Evolutionary conservation across 2,888 invertebrate species (phyloP).

Genomic region (Imbricaverruca yamaguchii): DNA sequence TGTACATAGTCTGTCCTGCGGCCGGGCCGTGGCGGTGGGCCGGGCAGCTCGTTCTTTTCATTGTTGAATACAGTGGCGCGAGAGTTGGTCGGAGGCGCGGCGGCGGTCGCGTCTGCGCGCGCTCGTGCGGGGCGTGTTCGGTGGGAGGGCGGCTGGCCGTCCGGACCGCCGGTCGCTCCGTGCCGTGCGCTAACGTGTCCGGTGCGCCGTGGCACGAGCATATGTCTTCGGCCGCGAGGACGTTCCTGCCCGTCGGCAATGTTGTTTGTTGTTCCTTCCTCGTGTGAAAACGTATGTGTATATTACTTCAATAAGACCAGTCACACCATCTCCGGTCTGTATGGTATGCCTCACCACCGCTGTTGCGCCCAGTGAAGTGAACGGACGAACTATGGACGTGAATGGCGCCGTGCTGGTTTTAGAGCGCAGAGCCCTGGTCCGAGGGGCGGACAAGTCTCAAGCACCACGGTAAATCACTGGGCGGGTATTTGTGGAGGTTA

Average conservation of each 20-base stretch:
- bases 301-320: constrained; percentile 18
- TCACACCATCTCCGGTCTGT: background rate
- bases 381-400: no score
- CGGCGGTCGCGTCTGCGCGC: background rate
- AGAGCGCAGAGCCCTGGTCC: no score
- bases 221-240: background rate
- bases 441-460: no score
- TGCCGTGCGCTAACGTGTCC: background rate
- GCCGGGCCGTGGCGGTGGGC: no score
- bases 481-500: no score
- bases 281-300: constrained; percentile 9
- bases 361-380: no score
- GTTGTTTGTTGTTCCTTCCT: constrained; percentile 1
- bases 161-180: background rate
- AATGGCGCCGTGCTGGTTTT: no score
- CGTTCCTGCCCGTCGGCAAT: background rate
- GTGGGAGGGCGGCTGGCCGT: background rate
- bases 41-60: no score
- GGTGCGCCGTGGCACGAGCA: background rate
- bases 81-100: background rate
- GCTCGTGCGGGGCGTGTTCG: background rate
- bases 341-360: no score
- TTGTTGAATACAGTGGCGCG: background rate
- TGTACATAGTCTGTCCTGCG: no score
- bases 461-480: no score